Percentiles rank a stretch among this genome's conserved stretches.
Evolutionary conservation across 2,888 invertebrate species (phyloP).

Genomic region (Microdon myrmicae): DNA sequence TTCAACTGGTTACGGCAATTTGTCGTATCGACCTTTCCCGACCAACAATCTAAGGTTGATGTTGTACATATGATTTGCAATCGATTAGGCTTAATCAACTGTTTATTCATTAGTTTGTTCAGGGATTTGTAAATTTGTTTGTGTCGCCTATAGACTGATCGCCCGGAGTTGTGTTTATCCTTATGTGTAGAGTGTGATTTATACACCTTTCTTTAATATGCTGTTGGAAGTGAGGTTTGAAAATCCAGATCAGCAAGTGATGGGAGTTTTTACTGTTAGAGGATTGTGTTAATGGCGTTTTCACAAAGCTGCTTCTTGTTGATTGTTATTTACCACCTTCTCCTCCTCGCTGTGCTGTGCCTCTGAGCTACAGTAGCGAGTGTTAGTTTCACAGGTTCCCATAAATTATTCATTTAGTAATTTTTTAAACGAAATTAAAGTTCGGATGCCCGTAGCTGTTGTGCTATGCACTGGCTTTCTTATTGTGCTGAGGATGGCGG

Average conservation of each 20-base stretch:
- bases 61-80: conserved; percentile 15
- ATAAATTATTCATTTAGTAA: conserved; percentile 34
- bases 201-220: conserved; percentile 17
- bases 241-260: conserved; percentile 14
- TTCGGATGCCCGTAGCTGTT: conserved; percentile 1
- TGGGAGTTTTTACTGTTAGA: conserved; percentile 11
- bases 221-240: conserved; percentile 4
- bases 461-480: background rate
- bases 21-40: conserved; percentile 21
- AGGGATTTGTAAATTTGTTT: too few species aligned
- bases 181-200: conserved; percentile 6
- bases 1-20: conserved; percentile 25
- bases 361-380: conserved; percentile 24
- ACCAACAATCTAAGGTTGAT: conserved; percentile 18
- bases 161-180: conserved; percentile 22
- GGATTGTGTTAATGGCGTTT: conserved; percentile 13
- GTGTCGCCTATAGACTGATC: too few species aligned
- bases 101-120: conserved; percentile 7
- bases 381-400: conserved; percentile 18
- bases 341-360: conserved; percentile 1
- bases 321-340: too few species aligned
- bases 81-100: conserved; percentile 25
- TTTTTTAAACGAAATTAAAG: conserved; percentile 12
- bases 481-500: conserved; percentile 3
- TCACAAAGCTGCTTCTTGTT: too few species aligned